These are phyloP conservation scores for Hybognathus amarus DNA, from an alignment of 2,797 vertebrate species.

Conservation along the genomic window DNA sequence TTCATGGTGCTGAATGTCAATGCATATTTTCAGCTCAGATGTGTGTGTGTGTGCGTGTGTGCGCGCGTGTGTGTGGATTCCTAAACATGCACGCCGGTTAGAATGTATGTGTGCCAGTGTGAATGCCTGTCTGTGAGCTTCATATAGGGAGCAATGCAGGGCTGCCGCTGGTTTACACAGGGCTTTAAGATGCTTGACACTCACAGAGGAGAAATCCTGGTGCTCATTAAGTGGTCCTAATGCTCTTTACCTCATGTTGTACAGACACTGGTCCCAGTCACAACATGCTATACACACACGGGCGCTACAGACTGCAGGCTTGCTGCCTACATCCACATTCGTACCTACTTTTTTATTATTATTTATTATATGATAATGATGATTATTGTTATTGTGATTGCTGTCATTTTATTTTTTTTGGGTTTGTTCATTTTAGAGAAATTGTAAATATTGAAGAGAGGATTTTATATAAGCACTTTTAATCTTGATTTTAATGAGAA, in stretches of 20 bases:
- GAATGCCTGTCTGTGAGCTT: slow-evolving; percentile 17
- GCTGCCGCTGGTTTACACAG: slow-evolving; percentile 58
- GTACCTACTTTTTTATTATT: slow-evolving; percentile 73
- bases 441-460: slow-evolving; percentile 97
- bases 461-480: slow-evolving; percentile 99
- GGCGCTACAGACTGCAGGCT: slow-evolving; percentile 70
- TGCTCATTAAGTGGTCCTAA: slow-evolving; percentile 70
- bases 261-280: slow-evolving; percentile 81
- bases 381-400: slow-evolving; percentile 78
- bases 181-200: slow-evolving; percentile 67
- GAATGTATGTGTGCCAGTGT: slow-evolving; percentile 30
- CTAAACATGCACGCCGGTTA: slow-evolving; percentile 16
- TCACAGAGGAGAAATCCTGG: slow-evolving; percentile 59
- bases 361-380: slow-evolving; percentile 80
- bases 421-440: slow-evolving; percentile 78
- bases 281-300: slow-evolving; percentile 72
- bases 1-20: slow-evolving; percentile 50
- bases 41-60: slow-evolving; percentile 3
- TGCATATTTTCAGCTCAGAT: slow-evolving; percentile 38
- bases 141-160: slow-evolving; percentile 46
- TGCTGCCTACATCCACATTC: slow-evolving; percentile 76
- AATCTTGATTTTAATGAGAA: slow-evolving; percentile 94
- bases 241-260: slow-evolving; percentile 81
- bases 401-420: slow-evolving; percentile 69
- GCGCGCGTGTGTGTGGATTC: slow-evolving; percentile 26